Evolutionary conservation across 2,888 invertebrate genomes (phyloP).

Genomic region (Stictocephala bisonia): DNA sequence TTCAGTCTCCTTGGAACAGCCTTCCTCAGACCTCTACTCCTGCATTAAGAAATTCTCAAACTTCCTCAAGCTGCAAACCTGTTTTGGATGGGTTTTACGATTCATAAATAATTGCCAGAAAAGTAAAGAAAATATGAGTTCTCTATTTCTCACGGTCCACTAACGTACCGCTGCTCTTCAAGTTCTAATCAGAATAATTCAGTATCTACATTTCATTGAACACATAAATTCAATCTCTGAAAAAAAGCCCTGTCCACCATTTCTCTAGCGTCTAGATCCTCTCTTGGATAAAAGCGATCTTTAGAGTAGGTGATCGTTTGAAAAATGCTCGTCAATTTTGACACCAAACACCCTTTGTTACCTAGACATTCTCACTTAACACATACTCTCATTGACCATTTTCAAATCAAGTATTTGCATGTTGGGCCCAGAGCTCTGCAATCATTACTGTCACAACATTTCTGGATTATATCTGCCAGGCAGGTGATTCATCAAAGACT

Average conservation of each 20-base stretch:
- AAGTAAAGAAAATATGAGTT: neutral
- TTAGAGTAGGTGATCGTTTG: slow-evolving; percentile 50
- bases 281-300: slow-evolving; percentile 36
- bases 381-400: slow-evolving; percentile 39
- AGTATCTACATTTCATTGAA: slow-evolving; percentile 15
- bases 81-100: slow-evolving; percentile 28
- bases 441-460: slow-evolving; percentile 7
- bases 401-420: slow-evolving; percentile 44
- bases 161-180: neutral
- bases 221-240: neutral
- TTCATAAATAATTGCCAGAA: slow-evolving; percentile 29
- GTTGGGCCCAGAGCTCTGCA: slow-evolving; percentile 38
- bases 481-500: neutral
- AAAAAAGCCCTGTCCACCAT: neutral
- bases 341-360: slow-evolving; percentile 43
- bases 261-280: slow-evolving; percentile 23
- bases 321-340: slow-evolving; percentile 10
- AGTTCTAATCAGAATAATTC: neutral
- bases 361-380: slow-evolving; percentile 47
- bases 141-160: neutral
- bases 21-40: no score
- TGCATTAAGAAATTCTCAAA: slow-evolving; percentile 20
- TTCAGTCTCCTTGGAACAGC: no score
- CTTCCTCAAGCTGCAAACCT: slow-evolving; percentile 6
- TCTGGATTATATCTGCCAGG: slow-evolving; percentile 35